Evolutionary conservation across 2,797 vertebrate species (phyloP), one percentile per base, ranked within the genome.

Genomic region (Falco naumanni): DNA sequence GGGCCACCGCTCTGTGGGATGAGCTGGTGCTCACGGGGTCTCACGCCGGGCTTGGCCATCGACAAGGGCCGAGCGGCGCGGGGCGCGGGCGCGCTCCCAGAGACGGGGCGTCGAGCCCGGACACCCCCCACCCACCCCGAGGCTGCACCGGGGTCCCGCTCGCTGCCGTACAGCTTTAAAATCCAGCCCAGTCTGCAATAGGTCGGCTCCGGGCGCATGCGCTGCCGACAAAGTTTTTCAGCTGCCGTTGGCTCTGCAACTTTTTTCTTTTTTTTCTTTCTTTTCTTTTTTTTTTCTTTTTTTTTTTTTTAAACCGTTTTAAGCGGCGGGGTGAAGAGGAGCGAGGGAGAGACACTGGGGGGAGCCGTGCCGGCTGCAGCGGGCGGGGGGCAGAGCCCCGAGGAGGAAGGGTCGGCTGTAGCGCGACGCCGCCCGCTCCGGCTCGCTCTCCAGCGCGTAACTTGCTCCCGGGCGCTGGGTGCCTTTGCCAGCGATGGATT

Each of bases 131-230:
- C 84, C 90, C 82, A 74, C 21, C 51, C 16, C 17, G 14, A 47
- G 26, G 26, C 79, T 24, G 47, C 39, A n/a, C 25, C 3, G 50
- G 66, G 51, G 77, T 77, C 56, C 88, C 66, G 54, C 71, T 82
- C 84, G 53, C 95, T 84, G 95, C 97, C 90, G 91, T 97, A 97
- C 96, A 95, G 97, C 98, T 98, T 98, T 97, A 98, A 98, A 98
- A 97, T 96, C 89, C 96, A 93, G 96, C 91, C 83, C 93, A 64
- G 91, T 43, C 96, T 97, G 98, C 97, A 95, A 98, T 98, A 97
- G 98, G 98, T 90, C 88, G 95, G 94, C 43, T 78, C 65, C 86
- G 29, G 34, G 98, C 99, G 99, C 99, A 99, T 99, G 99, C 99
- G 99, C 98, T 84, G 20, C 96, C 80, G 82, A 89, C 54, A 96